Conservation (phyloP, 35 echinoderm and acorn worm species). For the Strongylocentrotus purpuratus region DNA sequence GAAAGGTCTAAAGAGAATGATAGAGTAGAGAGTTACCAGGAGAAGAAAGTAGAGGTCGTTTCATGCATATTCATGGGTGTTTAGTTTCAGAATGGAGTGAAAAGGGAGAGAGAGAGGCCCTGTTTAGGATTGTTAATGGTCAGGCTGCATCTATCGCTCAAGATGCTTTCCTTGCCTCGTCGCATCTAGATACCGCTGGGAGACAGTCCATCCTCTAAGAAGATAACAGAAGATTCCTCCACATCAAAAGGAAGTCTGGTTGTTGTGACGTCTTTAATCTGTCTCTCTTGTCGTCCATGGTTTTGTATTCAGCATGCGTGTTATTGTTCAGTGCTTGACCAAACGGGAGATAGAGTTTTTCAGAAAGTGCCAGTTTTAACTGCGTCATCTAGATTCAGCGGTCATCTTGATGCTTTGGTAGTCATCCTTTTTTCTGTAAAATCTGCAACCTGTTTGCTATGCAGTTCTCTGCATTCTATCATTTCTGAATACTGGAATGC, state of each 20-base stretch:
- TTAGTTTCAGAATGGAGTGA: constrained; percentile 11
- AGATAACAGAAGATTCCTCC: neutral
- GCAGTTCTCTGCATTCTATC: neutral
- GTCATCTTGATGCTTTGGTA: neutral
- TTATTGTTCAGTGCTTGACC: neutral
- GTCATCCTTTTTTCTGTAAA: neutral
- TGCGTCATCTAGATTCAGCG: neutral
- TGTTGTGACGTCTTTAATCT: neutral
- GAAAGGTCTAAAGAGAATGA: neutral
- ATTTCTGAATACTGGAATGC: neutral
- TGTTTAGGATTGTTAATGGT: neutral
- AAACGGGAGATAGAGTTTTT: neutral
- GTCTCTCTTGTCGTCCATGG: neutral
- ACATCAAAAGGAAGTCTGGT: neutral
- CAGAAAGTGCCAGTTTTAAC: neutral
- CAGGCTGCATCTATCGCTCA: neutral
- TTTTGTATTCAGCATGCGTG: neutral
- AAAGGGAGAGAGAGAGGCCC: neutral
- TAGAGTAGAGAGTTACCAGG: neutral
- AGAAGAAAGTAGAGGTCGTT: neutral
- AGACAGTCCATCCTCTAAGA: neutral
- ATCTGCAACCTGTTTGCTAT: neutral
- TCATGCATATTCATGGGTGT: neutral
- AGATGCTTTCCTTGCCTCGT: neutral
- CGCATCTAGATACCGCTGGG: neutral